phyloP scores from a whole-genome alignment of 2,797 vertebrate species.

The Microtus californicus region DNA sequence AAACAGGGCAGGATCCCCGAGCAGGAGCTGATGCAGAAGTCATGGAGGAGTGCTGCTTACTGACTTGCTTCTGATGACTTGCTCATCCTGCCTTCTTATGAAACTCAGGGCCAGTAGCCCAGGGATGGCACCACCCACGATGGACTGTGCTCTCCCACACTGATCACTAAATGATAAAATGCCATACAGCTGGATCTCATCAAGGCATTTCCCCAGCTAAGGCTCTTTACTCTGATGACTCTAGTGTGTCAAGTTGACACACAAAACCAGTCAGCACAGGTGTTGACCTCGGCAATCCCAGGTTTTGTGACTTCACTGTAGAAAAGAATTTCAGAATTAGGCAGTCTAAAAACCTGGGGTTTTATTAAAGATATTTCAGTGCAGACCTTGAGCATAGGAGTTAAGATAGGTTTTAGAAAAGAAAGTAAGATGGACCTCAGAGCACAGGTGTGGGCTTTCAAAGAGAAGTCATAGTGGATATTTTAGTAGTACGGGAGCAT shows the following conservation, averaged over 20 bases:
- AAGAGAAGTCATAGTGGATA: background rate
- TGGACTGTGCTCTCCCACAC: background rate
- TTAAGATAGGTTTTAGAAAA: background rate
- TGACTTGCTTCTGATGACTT: background rate
- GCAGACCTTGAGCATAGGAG: background rate
- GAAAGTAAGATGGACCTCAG: background rate
- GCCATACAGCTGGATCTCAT: background rate
- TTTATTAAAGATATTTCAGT: background rate
- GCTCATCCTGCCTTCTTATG: background rate
- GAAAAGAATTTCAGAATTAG: background rate
- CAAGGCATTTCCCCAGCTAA: background rate
- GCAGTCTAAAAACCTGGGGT: background rate
- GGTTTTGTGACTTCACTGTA: background rate
- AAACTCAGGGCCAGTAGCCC: background rate
- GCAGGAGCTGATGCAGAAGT: background rate
- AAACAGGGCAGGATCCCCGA: background rate
- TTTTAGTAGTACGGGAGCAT: slow-evolving; percentile 40
- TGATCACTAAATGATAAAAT: background rate
- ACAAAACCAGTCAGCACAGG: background rate
- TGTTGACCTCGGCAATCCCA: too few species aligned
- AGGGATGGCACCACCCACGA: background rate
- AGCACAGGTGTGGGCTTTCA: background rate
- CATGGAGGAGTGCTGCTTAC: background rate
- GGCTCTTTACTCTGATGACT: background rate
- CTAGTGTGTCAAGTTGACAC: background rate